Conservation (phyloP, 30 jellyfish, hydroid and myxozoan genomes). For the Chironex yamaguchii region DNA sequence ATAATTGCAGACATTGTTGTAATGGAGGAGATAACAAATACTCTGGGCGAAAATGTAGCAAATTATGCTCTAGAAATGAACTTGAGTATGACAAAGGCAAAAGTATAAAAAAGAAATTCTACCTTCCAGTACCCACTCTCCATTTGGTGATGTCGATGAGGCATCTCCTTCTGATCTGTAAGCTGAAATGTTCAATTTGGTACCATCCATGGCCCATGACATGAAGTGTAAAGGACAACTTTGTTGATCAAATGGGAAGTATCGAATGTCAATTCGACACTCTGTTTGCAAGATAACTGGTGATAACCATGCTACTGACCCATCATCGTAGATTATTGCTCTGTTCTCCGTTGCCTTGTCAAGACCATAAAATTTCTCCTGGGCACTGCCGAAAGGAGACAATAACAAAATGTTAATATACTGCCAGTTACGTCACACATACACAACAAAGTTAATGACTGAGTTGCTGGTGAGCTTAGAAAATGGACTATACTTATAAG, state of each 20-base stretch:
- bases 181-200: conserved; percentile 61
- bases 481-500: no score
- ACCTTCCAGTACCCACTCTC: conserved; percentile 83
- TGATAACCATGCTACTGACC: conserved; percentile 80
- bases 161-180: conserved; percentile 73
- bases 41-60: no score
- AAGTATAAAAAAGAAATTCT: neutral
- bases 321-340: conserved; percentile 62
- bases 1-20: no score
- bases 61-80: no score
- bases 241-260: conserved; percentile 92
- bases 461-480: no score
- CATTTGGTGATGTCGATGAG: conserved; percentile 69
- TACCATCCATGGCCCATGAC: conserved; percentile 90
- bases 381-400: no score
- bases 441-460: no score
- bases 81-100: no score
- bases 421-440: no score
- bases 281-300: conserved; percentile 82
- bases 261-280: conserved; percentile 79
- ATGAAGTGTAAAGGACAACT: conserved; percentile 76
- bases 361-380: conserved; percentile 77
- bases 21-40: no score
- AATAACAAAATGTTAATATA: no score
- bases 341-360: conserved; percentile 82